Conservation (phyloP, 2,113 vertebrate genomes). For the Nothoprocta pentlandii region DNA sequence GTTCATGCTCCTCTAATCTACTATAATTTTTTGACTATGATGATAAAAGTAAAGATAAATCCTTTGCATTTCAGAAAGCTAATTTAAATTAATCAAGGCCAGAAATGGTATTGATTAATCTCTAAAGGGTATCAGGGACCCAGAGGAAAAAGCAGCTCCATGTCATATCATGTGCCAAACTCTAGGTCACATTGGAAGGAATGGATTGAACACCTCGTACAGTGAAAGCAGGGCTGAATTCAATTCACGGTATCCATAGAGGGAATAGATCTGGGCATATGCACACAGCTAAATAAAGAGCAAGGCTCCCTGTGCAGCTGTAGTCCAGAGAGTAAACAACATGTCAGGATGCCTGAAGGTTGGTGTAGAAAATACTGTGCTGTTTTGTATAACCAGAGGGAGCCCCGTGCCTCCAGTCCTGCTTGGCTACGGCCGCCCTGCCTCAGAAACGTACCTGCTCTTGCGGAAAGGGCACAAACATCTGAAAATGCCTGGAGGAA, state of each 20-base stretch:
- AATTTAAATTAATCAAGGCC: not conserved
- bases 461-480: not conserved
- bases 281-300: not conserved
- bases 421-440: not conserved
- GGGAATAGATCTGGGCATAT: not conserved
- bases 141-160: not conserved
- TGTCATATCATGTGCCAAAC: not conserved
- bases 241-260: not conserved
- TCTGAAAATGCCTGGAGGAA: not conserved
- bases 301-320: not conserved
- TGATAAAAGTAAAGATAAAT: not conserved
- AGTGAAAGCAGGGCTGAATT: not conserved
- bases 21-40: not conserved
- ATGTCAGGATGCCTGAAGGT: not conserved
- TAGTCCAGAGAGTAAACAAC: not conserved
- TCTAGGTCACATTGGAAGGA: not conserved
- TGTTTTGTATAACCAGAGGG: not conserved
- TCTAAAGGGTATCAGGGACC: not conserved
- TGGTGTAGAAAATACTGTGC: not conserved
- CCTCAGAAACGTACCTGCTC: not conserved
- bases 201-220: not conserved
- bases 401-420: not conserved
- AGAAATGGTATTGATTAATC: not conserved
- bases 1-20: not conserved
- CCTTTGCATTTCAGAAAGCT: not conserved